These are phyloP conservation scores for Nezara viridula DNA, from an alignment of 2,888 invertebrate genomes.

Conservation along the genomic window DNA sequence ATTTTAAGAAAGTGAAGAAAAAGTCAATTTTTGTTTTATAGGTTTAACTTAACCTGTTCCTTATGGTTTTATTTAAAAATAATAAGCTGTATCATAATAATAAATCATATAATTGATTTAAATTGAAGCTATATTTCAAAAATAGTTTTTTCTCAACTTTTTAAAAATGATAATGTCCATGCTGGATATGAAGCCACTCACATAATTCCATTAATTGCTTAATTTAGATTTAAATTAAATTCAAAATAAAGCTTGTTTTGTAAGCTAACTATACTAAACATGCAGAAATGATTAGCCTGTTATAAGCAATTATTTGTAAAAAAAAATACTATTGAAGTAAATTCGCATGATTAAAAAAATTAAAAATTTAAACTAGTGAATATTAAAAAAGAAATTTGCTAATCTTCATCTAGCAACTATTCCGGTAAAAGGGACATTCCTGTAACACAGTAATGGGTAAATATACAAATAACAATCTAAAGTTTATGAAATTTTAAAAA, in stretches of 20 bases:
- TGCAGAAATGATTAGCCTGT: not conserved
- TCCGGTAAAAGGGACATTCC: slow-evolving; percentile 51
- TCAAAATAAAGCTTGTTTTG: not conserved
- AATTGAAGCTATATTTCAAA: too few species aligned
- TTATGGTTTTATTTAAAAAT: too few species aligned
- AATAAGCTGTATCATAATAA: too few species aligned
- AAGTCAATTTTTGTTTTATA: too few species aligned
- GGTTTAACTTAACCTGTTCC: too few species aligned
- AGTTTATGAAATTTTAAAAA: not conserved
- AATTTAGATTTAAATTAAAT: not conserved
- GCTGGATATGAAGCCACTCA: too few species aligned
- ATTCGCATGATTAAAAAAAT: not conserved
- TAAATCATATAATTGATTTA: too few species aligned
- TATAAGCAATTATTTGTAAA: not conserved
- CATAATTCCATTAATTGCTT: not conserved
- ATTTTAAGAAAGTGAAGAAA: too few species aligned
- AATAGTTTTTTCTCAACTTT: too few species aligned
- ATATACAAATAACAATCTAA: not conserved
- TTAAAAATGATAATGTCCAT: too few species aligned
- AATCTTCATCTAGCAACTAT: slow-evolving; percentile 48
- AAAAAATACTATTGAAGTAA: slow-evolving; percentile 7
- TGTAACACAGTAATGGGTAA: slow-evolving; percentile 58
- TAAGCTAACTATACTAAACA: not conserved
- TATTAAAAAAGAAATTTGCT: slow-evolving; percentile 32
- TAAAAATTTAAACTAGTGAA: slow-evolving; percentile 17